Evolutionary conservation across 2,797 vertebrate genomes (phyloP), one percentile per base, ranked within the genome.

Genomic region (Tenualosa ilisha): DNA sequence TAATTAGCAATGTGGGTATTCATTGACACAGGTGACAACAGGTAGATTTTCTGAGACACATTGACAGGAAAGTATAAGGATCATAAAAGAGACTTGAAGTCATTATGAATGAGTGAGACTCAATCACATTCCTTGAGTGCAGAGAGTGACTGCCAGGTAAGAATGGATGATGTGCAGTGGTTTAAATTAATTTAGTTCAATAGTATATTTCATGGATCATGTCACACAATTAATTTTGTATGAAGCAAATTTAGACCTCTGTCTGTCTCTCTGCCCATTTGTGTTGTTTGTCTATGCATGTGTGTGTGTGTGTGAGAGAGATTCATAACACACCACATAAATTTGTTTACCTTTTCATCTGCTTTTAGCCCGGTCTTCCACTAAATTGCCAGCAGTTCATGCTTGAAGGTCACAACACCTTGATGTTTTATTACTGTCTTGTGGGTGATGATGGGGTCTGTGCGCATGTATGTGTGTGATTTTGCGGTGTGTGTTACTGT

Each of bases 361-460:
- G 68, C 68, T 37, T 61, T 75, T 75, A 75, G 31, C 43, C 37
- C 68, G 40, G 68, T 75, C 11, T 37, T 40, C 2, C 37, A 43
- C 68, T 75, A 75, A 75, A 75, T 75, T 31, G 31, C 68, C 17
- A 6, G 40, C 37, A 75, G 68, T 20, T 40, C 68, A 20, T 15
- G 68, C 37, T 37, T 75, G 68, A 75, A 75, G 37, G 68, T 75
- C 68, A 75, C 7, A 75, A 17, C 68, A 20, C 68, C 68, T 75
- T 75, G 68, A 75, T 75, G 68, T 75, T 43, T 75, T 75, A 75
- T 75, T 13, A 43, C 37, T 75, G 68, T 20, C 3, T 11, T 40
- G 37, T 40, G 68, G 68, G 37, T 43, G 68, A 68, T 26, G 65
- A 68, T 12, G 68, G 37, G 2, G 17, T 75, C 31, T 72, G 11